Evolutionary conservation across 2,888 invertebrate species (phyloP).

Genomic region (Apamea crenata): DNA sequence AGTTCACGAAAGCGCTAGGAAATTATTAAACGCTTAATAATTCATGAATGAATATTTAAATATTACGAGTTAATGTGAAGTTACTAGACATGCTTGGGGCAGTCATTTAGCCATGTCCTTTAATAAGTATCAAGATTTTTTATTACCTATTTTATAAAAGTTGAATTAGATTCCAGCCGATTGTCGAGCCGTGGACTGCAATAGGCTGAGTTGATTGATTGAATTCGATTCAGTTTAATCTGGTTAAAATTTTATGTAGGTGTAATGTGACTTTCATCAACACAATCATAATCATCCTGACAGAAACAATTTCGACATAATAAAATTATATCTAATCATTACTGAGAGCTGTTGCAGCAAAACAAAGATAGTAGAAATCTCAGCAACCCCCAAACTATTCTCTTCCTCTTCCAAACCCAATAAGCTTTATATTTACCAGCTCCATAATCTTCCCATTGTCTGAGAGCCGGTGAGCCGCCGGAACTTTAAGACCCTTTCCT

Average conservation of each 20-base stretch:
- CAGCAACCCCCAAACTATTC: background rate
- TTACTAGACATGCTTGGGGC: no score
- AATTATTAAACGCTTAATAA: no score
- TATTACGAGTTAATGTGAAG: no score
- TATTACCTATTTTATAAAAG: background rate
- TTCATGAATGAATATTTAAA: no score
- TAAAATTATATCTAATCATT: background rate
- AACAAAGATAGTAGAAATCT: background rate
- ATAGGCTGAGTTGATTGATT: no score
- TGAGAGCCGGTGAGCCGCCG: conserved; percentile 76
- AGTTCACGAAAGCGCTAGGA: no score
- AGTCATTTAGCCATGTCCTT: no score
- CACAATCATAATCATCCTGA: background rate
- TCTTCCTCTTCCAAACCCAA: conserved; percentile 3
- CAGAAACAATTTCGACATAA: background rate
- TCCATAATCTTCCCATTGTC: conserved; percentile 69
- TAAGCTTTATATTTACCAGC: conserved; percentile 60
- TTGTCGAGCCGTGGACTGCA: no score
- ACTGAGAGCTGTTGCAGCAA: background rate
- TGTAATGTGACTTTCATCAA: background rate
- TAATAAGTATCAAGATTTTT: background rate
- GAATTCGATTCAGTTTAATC: background rate
- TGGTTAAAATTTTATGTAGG: no score
- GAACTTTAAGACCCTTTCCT: conserved; percentile 85
- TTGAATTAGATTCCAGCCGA: no score